Base-by-base conservation (phyloP, 2,888 invertebrate species). In the Caenorhabditis japonica region DNA sequence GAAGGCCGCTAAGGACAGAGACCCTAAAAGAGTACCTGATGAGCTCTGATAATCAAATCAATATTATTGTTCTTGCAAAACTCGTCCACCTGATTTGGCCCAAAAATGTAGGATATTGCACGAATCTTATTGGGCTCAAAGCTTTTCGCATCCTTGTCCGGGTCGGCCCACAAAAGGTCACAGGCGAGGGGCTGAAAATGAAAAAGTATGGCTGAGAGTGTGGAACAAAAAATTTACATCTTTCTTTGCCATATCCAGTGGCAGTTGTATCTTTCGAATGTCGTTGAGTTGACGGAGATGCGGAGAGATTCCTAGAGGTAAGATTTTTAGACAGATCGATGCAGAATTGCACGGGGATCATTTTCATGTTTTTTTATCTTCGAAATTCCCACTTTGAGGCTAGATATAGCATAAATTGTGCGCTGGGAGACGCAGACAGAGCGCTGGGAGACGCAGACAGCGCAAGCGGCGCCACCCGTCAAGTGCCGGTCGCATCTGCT, bases 161-260 rank as follows among this genome's bases (percentile, higher is more conserved):
- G 82, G 60, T 82, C 82, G 1, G 79, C 59, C 82, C 82, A 82
- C n/a, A 82, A 55, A 13, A 82, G 55, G 60, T 81, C 82, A 41
- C 78, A 77, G 12, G 79, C 77, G 7, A 77, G 47, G 12, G 75
- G 66, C 47, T 53, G 56, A 12, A 46, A 25, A 30, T 30, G 30
- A 10, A 7, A 10, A n/a, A n/a, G n/a, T n/a, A n/a, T n/a, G n/a
- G n/a, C n/a, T n/a, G n/a, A n/a, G n/a, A n/a, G n/a, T n/a, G n/a
- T n/a, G n/a, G n/a, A n/a, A n/a, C n/a, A n/a, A n/a, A n/a, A n/a
- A n/a, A n/a, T n/a, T n/a, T 19, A 56, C 56, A 46, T 46, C 33
- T 19, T 27, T 36, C 13, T 59, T 53, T 5, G 62, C 71, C 1
- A 41, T 62, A 12, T 30, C 55, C 34, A 77, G 36, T 1, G 79